Conservation (phyloP, 92 coral and sea anemone genomes). For the Bergia sp. region DNA sequence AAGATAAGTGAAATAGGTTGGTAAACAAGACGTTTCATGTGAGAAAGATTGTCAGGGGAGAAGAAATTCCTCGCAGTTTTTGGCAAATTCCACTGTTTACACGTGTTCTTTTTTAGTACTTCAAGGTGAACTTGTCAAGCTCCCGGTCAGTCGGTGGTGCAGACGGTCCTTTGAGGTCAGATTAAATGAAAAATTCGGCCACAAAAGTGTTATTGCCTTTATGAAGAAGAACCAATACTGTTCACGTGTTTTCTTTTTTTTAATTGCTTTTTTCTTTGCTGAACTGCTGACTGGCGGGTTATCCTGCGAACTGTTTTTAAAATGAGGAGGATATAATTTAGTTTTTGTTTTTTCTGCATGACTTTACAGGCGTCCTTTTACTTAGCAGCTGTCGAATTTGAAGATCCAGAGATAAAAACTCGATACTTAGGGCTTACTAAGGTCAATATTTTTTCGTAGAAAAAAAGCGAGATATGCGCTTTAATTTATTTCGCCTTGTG, state of each 20-base stretch:
- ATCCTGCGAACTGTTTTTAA: not conserved
- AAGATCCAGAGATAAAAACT: not conserved
- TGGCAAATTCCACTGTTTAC: not conserved
- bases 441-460: slow-evolving; percentile 2
- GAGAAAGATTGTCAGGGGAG: not conserved
- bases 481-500: not conserved
- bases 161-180: not conserved
- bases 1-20: not conserved
- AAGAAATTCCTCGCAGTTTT: not conserved
- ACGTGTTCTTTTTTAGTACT: not conserved
- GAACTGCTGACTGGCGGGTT: not conserved
- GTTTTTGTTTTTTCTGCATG: not conserved
- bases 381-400: not conserved
- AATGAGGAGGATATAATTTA: not conserved
- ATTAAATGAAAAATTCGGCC: too few relatives aligned
- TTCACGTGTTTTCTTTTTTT: not conserved
- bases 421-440: not conserved
- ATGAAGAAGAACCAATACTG: not conserved
- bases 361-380: not conserved
- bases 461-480: not conserved
- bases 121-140: not conserved
- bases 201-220: not conserved
- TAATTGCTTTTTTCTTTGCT: not conserved
- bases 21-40: not conserved
- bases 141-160: not conserved